Percentiles rank a stretch among this genome's conserved stretches.
phyloP scores from a whole-genome alignment of 2,113 vertebrate species.

The Salvator merianae region DNA sequence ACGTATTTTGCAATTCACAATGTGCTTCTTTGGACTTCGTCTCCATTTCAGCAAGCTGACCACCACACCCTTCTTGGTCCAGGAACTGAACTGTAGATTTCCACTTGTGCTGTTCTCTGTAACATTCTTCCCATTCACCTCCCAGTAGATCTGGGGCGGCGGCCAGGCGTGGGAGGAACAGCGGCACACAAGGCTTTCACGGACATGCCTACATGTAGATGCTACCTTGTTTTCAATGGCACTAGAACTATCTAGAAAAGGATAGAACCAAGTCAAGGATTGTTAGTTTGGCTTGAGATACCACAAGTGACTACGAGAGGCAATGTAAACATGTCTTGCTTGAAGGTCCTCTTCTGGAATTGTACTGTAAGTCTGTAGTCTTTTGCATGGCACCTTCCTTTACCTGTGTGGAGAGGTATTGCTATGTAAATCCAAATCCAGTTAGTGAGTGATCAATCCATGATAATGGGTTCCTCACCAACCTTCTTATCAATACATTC shows the following conservation, averaged over 20 bases:
- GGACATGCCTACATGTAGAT: not conserved
- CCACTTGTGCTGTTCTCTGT: rapidly evolving
- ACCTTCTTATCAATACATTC: too few species aligned
- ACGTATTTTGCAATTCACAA: not conserved
- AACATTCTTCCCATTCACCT: not conserved
- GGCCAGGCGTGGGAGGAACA: not conserved
- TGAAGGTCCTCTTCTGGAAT: too few species aligned
- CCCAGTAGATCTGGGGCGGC: not conserved
- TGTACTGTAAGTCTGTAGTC: too few species aligned
- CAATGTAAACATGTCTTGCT: too few species aligned
- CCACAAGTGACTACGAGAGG: not conserved
- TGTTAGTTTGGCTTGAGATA: not conserved
- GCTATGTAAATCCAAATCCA: too few species aligned
- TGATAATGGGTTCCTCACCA: too few species aligned
- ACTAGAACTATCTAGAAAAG: not conserved
- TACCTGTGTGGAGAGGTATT: too few species aligned
- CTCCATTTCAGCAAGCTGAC: not conserved
- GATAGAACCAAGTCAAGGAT: not conserved
- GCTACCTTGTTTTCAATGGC: rapidly evolving
- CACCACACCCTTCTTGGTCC: not conserved
- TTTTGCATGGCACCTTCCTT: too few species aligned
- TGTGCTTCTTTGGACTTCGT: rapidly evolving
- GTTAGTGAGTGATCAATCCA: too few species aligned
- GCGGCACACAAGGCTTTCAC: rapidly evolving
- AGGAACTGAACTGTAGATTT: not conserved